Base-by-base conservation (phyloP, 2,797 vertebrate species). In the Enteromius viviparus region DNA sequence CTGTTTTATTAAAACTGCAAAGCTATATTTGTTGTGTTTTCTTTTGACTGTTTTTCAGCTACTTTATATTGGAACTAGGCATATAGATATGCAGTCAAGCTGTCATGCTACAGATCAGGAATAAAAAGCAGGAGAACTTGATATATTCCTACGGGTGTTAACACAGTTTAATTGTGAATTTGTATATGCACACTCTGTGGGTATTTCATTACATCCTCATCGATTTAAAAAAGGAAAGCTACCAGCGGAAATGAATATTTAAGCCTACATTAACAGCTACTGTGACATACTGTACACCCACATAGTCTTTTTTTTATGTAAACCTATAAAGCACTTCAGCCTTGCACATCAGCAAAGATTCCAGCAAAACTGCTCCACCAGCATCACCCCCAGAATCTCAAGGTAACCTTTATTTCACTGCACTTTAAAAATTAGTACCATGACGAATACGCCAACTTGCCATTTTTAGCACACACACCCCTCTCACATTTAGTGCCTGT, bases 381-480 rank as follows among this genome's bases (percentile, higher is more conserved):
- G 42, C 60, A 47, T 65, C 40, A 47, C 42, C 60, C 42, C 69
- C 42, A 74, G 71, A 74, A 15, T 65, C 26, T 40, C 60, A 66
- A 82, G 45, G 58, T 51, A 53, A 65, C 45, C 80, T 72, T 72
- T 26, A 75, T 40, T 40, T 29, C 49, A 32, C 34, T 0, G 12
- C 32, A 65, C 68, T 78, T 32, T 15, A 42, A 66, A 75, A 65
- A 34, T 62, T 2, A 23, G 21, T 47, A 47, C 42, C 55, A 37
- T 62, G 26, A 76, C 32, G n/a, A 66, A 55, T 26, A 40, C 1
- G 26, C 12, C 58, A 51, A 42, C 21, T 51, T 58, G 37, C 37
- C 19, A 29, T 71, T 81, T 60, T 45, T 15, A 76, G 64, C 83
- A 64, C 84, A 69, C 80, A 74, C 79, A 82, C 60, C 32, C 79